Base-by-base conservation (phyloP, 2,797 vertebrate species). In the Scolopax rusticola region DNA sequence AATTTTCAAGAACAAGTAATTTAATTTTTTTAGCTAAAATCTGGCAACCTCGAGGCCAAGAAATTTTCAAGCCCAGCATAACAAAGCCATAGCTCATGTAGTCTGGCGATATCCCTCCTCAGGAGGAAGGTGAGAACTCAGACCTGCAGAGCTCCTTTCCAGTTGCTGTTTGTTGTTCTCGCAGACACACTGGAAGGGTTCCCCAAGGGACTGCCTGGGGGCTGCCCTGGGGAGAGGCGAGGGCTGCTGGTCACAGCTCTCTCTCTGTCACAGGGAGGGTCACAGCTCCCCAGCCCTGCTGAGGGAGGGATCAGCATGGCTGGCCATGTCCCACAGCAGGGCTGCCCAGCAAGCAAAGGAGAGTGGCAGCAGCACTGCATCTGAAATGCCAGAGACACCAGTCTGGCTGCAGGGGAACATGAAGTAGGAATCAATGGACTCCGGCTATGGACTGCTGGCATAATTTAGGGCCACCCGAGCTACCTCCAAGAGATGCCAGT, bases 281-380 rank as follows among this genome's bases (percentile, higher is more conserved):
- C 67, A 79, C 8, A 48, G 30, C 30, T 48, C 24, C n/a, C 38
- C 5, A 2, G n/a, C 38, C 23, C 28, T 5, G 2, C 27, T 0
- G 1, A 15, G 24, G 23, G 5, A 12, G 48, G 15, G 51, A 5
- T 41, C 2, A 1, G 38, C 1, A 0, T 3, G 1, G 30, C 15
- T 1, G 1, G 25, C 20, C 38, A 8, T 1, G 18, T 53, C 30
- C 78, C 4, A 0, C 0, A 1, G 45, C 27, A n/a, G 65, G 19
- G 53, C 36, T 45, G 40, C 61, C 2, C 1, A 57, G 25, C 27
- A 19, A 45, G 61, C 2, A 0, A 20, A 70, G 65, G 27, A 21
- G 19, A 63, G 54, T 3, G 1, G 32, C 41, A 23, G 68, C 41
- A 69, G 48, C 36, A 0, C 38, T 18, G 61, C 47, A 15, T 41